A percentile compares a stretch with the other conserved stretches of the same genome.
phyloP scores from a whole-genome alignment of 1,140 invertebrate species.

The Tetranychus cinnabarinus region DNA sequence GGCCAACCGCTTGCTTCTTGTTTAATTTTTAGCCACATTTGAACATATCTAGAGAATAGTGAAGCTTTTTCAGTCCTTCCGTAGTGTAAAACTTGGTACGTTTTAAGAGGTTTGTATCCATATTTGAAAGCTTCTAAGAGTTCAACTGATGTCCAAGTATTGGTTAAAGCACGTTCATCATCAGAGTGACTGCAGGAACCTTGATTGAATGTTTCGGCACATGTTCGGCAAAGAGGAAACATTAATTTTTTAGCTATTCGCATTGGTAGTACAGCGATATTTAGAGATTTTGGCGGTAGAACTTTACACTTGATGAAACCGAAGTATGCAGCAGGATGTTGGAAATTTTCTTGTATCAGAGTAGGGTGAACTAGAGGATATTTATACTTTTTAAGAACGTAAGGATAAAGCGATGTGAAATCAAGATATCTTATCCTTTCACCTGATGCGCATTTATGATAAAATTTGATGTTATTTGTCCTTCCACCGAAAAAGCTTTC shows the following conservation, averaged over 20 bases:
- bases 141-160: conserved; percentile 16
- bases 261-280: conserved; percentile 12
- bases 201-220: not conserved
- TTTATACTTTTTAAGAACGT: conserved; percentile 1
- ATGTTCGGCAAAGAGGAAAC: not conserved
- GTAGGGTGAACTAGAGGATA: conserved; percentile 20
- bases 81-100: not conserved
- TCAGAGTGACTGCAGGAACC: conserved; percentile 12
- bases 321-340: conserved; percentile 9
- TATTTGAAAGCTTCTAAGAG: not conserved
- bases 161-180: conserved; percentile 16
- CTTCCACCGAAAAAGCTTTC: conserved; percentile 20
- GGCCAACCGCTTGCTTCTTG: conserved; percentile 14
- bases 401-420: conserved; percentile 20
- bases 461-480: conserved; percentile 16
- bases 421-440: conserved; percentile 14
- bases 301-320: conserved; percentile 15
- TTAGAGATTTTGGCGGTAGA: conserved; percentile 8
- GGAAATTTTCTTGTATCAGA: conserved; percentile 16
- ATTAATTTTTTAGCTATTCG: not conserved
- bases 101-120: not conserved
- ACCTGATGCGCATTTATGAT: conserved; percentile 10
- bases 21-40: conserved; percentile 3
- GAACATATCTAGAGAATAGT: not conserved
- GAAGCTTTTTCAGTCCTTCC: too few relatives aligned